Evolutionary conservation across 1,140 invertebrate species (phyloP).

Genomic region (Bemisia tabaci): DNA sequence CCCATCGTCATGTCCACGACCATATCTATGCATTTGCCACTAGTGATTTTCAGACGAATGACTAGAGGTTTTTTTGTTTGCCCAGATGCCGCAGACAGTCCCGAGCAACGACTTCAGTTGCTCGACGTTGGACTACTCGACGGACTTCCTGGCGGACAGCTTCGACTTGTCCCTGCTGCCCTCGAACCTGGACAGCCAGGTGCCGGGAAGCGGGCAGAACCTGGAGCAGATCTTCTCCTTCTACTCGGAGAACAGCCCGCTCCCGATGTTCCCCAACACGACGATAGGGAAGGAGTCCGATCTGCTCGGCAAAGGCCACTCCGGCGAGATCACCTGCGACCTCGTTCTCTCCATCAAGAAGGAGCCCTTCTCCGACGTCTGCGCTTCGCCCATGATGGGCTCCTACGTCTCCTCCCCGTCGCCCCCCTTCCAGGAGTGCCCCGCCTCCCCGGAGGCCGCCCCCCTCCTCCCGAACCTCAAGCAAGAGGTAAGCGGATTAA

Average conservation of each 20-base stretch:
- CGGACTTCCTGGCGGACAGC: slow-evolving; percentile 43
- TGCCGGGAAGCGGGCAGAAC: slow-evolving; percentile 40
- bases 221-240: slow-evolving; percentile 34
- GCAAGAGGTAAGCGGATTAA: no score
- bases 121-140: slow-evolving; percentile 48
- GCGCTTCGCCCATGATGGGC: neutral
- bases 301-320: slow-evolving; percentile 10
- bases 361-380: slow-evolving; percentile 10
- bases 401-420: neutral
- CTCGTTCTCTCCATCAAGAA: slow-evolving; percentile 16
- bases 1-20: no score
- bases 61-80: no score
- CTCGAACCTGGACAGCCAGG: slow-evolving; percentile 32
- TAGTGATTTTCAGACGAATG: no score
- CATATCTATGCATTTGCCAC: no score
- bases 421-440: neutral
- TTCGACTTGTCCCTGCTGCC: slow-evolving; percentile 63
- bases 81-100: slow-evolving; percentile 70
- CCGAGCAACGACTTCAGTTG: slow-evolving; percentile 52
- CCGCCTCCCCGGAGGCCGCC: neutral
- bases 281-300: slow-evolving; percentile 23
- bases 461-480: neutral
- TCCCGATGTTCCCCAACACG: slow-evolving; percentile 35
- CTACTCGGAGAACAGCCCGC: slow-evolving; percentile 36
- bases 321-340: neutral